These are phyloP conservation scores for Samia ricini DNA, from an alignment of 1,140 invertebrate genomes.

Conservation along the genomic window DNA sequence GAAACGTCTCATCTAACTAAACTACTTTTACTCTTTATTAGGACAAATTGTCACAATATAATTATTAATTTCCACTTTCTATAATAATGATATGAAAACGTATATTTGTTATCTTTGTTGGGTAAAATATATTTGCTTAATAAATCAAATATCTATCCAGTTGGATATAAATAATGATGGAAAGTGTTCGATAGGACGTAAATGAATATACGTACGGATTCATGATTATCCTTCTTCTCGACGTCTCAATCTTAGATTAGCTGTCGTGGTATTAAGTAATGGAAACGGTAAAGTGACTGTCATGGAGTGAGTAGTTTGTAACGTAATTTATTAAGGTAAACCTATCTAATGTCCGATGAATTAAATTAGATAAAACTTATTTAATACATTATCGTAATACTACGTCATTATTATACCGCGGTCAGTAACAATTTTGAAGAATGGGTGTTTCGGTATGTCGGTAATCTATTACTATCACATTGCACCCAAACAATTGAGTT, in stretches of 20 bases:
- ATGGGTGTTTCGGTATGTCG: too few relatives aligned
- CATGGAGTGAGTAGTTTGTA: neutral
- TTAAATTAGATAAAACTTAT: too few relatives aligned
- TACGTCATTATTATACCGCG: too few relatives aligned
- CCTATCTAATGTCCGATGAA: neutral
- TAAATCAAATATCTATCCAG: constrained; percentile 9
- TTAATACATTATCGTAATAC: too few relatives aligned
- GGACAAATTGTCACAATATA: neutral
- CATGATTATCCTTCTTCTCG: constrained; percentile 20
- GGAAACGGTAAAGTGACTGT: neutral
- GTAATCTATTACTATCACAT: too few relatives aligned
- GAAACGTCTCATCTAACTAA: too few relatives aligned
- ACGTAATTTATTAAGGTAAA: neutral
- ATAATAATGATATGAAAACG: too few relatives aligned
- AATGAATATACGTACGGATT: constrained; percentile 23
- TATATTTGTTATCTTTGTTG: too few relatives aligned
- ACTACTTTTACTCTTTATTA: neutral
- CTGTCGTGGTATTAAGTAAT: constrained; percentile 20
- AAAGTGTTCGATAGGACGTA: constrained; percentile 12
- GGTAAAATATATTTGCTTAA: constrained; percentile 1
- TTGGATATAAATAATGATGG: constrained; percentile 7
- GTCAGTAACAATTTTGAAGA: too few relatives aligned
- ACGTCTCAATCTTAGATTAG: constrained; percentile 30
- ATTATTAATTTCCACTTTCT: neutral
- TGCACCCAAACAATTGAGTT: too few relatives aligned